phyloP scores from a whole-genome alignment of 2,797 vertebrate genomes.

The Sphenopsis melanotis region DNA sequence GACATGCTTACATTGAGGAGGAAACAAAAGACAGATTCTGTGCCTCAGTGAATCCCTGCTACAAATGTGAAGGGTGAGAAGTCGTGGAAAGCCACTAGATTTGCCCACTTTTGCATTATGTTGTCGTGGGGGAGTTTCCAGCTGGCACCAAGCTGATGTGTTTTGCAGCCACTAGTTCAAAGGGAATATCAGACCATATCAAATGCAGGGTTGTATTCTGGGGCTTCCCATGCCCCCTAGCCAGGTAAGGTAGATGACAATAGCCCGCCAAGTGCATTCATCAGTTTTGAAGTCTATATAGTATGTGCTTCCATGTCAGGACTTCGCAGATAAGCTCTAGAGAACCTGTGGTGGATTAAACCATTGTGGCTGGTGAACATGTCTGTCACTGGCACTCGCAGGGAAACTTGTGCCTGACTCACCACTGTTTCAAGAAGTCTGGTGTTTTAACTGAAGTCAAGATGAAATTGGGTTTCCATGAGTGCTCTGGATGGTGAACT shows the following conservation, averaged over 20 bases:
- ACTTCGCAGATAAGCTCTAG: background rate
- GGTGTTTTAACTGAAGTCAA: background rate
- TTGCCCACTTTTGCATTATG: background rate
- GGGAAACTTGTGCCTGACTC: background rate
- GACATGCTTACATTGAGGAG: background rate
- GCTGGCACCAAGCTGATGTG: background rate
- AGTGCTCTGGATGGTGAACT: background rate
- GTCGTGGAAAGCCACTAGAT: background rate
- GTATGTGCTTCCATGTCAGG: background rate
- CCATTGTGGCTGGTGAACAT: background rate
- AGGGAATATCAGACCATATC: background rate
- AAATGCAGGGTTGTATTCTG: background rate
- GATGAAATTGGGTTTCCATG: background rate
- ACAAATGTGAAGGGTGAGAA: background rate
- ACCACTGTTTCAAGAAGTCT: background rate
- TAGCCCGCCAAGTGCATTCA: background rate
- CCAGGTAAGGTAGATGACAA: background rate
- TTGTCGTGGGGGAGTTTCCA: background rate
- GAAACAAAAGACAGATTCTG: background rate
- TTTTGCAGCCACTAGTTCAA: background rate
- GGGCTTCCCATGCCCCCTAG: background rate
- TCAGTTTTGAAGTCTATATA: background rate
- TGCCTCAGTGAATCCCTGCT: background rate
- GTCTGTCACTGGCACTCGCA: background rate
- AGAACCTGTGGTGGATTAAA: background rate